phyloP scores from a whole-genome alignment of 1,140 invertebrate genomes.

The Amphibalanus amphitrite region DNA sequence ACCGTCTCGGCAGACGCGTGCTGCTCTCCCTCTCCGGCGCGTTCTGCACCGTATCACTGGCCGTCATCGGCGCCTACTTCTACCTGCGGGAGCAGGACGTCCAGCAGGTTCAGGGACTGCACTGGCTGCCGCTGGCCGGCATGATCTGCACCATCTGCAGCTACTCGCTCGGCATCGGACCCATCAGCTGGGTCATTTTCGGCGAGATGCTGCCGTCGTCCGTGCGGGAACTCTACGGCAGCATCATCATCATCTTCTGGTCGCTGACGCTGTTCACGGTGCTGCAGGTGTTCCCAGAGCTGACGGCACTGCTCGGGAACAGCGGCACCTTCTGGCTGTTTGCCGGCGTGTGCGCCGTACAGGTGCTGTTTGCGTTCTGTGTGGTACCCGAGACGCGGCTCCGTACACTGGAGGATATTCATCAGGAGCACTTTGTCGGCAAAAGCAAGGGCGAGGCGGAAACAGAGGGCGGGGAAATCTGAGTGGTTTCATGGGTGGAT shows the following conservation, averaged over 20 bases:
- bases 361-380: not conserved
- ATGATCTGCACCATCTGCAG: not conserved
- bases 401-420: conserved; percentile 36
- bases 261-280: not conserved
- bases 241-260: not conserved
- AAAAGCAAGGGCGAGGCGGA: not conserved
- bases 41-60: not conserved
- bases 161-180: not conserved
- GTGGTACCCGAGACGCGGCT: not conserved
- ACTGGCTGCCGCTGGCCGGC: not conserved
- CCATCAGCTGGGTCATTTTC: not conserved
- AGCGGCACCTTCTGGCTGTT: not conserved
- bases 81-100: not conserved
- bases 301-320: not conserved
- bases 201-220: conserved; percentile 1
- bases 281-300: not conserved
- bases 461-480: not conserved
- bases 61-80: not conserved
- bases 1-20: not conserved
- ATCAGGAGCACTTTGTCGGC: not conserved
- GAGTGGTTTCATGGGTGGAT: not conserved
- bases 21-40: not conserved
- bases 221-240: not conserved
- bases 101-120: not conserved
- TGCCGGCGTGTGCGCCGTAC: not conserved